Evolutionary conservation across 1,140 invertebrate genomes (phyloP).

Genomic region (Aricia agestis): DNA sequence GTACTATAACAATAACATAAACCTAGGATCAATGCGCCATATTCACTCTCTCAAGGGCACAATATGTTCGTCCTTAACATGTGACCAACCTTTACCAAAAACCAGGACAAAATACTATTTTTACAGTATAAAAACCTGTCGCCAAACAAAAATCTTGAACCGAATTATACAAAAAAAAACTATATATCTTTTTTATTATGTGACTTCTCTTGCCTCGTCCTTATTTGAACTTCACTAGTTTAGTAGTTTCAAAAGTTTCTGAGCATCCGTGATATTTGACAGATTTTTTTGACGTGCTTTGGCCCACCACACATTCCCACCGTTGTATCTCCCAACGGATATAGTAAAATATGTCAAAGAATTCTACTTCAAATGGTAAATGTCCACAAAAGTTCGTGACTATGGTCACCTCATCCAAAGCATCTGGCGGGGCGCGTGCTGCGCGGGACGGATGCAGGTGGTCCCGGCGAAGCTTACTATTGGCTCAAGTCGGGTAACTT

Average conservation of each 20-base stretch:
- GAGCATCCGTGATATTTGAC: too few species aligned
- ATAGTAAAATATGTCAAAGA: too few species aligned
- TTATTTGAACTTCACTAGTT: too few species aligned
- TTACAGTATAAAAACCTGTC: too few species aligned
- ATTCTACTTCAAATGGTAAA: neutral
- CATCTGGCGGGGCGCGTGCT: constrained; percentile 64
- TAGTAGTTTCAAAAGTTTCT: too few species aligned
- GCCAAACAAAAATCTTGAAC: too few species aligned
- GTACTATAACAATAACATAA: neutral
- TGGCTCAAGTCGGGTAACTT: neutral
- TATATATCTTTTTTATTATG: too few species aligned
- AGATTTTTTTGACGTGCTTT: too few species aligned
- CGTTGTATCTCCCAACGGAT: too few species aligned
- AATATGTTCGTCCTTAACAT: constrained; percentile 1
- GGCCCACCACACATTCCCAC: too few species aligned
- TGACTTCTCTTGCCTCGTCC: too few species aligned
- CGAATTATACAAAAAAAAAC: too few species aligned
- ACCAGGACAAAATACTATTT: neutral
- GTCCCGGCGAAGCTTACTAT: constrained; percentile 33
- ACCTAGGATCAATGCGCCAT: constrained; percentile 2
- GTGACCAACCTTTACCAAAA: neutral
- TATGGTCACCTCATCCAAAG: constrained; percentile 22
- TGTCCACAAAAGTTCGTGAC: neutral
- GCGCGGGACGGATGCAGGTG: constrained; percentile 68
- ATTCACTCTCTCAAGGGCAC: neutral